Evolutionary conservation across 2,113 vertebrate species (phyloP).

Genomic region (Elanus axillaris): DNA sequence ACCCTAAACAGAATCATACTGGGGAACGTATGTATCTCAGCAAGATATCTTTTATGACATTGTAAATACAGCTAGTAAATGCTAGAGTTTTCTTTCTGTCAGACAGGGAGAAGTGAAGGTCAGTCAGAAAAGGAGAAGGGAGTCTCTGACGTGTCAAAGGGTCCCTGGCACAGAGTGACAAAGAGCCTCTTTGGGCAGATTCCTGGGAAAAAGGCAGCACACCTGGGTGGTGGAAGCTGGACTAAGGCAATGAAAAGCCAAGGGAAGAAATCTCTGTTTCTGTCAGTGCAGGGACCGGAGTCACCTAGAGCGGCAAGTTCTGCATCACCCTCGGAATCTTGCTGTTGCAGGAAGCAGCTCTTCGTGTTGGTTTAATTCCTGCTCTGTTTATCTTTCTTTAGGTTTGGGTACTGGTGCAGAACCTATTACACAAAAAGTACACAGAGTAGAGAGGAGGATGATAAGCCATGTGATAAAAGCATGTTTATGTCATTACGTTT

Average conservation of each 20-base stretch:
- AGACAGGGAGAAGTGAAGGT: neutral
- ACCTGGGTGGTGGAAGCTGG: neutral
- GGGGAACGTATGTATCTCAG: neutral
- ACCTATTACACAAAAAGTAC: neutral
- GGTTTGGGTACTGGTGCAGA: neutral
- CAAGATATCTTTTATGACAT: neutral
- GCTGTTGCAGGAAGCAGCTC: fast-evolving
- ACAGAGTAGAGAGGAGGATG: neutral
- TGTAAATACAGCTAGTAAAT: neutral
- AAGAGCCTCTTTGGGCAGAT: neutral
- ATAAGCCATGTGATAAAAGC: neutral
- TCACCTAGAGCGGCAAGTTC: neutral
- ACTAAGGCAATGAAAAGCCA: neutral
- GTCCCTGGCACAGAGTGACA: neutral
- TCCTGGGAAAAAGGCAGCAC: neutral
- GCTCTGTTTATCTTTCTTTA: neutral
- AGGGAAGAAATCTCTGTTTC: neutral
- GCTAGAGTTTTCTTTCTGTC: neutral
- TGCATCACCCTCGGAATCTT: neutral
- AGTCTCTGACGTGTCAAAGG: neutral
- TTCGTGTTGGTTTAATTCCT: neutral
- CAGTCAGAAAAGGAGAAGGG: neutral
- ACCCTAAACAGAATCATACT: neutral
- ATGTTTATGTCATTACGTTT: neutral
- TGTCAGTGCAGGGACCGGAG: neutral